Evolutionary conservation across 2,113 vertebrate species (phyloP), one percentile per base, ranked within the genome.

Genomic region (Oenanthe melanoleuca): DNA sequence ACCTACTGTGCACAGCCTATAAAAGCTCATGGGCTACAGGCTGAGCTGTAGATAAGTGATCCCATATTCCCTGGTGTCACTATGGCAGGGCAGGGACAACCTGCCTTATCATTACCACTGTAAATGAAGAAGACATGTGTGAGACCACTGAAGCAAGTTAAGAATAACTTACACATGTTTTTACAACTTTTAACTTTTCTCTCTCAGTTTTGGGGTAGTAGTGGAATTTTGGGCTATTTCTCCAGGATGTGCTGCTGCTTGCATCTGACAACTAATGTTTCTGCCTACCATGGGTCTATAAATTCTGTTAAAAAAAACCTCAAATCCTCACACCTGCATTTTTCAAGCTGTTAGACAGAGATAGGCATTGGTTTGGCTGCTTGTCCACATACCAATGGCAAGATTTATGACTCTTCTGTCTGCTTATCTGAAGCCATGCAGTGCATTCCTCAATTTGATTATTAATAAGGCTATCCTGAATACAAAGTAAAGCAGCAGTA

Each of bases 291-390:
- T 3, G 6, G 75, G 14, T 81, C 61, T 80, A 31, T 20, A 96
- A 56, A 13, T 21, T 52, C 16, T 37, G 17, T 50, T 70, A 74
- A 94, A 78, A 95, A 25, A 65, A 4, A 21, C 8, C 22, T 11
- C 52, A 64, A 56, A 60, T 31, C 34, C 12, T 21, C 57, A 45
- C n/a, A 90, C 44, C 20, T 82, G 49, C 34, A 69, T 93, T 93
- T 91, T 72, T 89, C 89, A 77, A 94, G 86, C 94, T 93, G 95
- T 45, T 85, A 69, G 89, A 90, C 16, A 82, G 80, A 94, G 95
- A 94, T 73, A 91, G 85, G 53, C 49, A 40, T 65, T 74, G 42
- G 29, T 80, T 82, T 94, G 72, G 60, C 31, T 77, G 56, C 71
- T 92, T 69, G 66, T 94, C 77, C 45, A 45, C 44, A 9, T 38